These are phyloP conservation scores for Tipula lateralis DNA, from an alignment of 2,888 invertebrate species.

Conservation along the genomic window DNA sequence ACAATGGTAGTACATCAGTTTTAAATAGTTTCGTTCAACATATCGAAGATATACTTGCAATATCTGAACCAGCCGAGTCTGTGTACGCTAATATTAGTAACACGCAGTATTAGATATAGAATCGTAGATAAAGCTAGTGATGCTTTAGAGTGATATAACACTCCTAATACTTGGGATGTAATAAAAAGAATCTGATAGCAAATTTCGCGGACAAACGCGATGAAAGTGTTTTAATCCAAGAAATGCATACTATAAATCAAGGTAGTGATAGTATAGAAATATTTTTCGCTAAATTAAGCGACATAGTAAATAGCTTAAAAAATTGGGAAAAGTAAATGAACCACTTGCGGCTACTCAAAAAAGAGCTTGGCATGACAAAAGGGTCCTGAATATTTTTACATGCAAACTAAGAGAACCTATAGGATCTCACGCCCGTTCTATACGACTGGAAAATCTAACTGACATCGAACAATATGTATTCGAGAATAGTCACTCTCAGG, in stretches of 20 bases:
- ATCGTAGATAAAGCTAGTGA: conserved; percentile 31
- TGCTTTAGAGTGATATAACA: conserved; percentile 31
- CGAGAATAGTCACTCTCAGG: too few species aligned
- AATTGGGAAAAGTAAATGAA: conserved; percentile 32
- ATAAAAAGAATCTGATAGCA: conserved; percentile 31
- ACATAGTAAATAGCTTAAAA: conserved; percentile 35
- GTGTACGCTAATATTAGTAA: neutral
- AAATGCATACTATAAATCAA: conserved; percentile 29
- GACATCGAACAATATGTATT: conserved; percentile 34
- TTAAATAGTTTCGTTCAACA: neutral
- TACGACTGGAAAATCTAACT: conserved; percentile 35
- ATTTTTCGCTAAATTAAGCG: conserved; percentile 31
- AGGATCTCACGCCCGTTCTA: conserved; percentile 36
- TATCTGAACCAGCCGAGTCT: neutral
- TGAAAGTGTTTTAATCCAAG: conserved; percentile 30
- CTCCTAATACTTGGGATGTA: conserved; percentile 27
- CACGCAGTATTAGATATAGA: conserved; percentile 32
- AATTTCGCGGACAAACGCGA: too few species aligned
- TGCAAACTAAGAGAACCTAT: too few species aligned
- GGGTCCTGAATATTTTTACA: conserved; percentile 36
- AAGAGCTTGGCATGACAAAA: conserved; percentile 34
- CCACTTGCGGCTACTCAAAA: conserved; percentile 31
- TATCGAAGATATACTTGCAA: neutral
- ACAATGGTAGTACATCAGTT: too few species aligned
- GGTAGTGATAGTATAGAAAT: conserved; percentile 24